Evolutionary conservation across 2,113 vertebrate species (phyloP), one percentile per base, ranked within the genome.

Genomic region (Anguilla japonica): DNA sequence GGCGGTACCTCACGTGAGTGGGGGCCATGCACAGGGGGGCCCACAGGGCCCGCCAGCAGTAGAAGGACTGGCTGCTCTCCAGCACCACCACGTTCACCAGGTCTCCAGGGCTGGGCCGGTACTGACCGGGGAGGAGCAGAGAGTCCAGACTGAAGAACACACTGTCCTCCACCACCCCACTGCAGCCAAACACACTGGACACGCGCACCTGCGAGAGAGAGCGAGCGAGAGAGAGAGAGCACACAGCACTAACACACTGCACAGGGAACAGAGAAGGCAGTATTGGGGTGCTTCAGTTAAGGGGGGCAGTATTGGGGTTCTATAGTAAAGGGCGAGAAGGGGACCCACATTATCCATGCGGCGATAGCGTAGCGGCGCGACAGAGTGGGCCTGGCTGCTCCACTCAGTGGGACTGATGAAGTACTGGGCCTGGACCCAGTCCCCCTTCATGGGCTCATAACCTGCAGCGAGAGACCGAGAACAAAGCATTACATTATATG

Each of bases 351-450:
- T 91, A 87, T 98, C 94, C 63, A 98, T 92, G 67, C 93, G 96
- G 85, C 96, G 96, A 83, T 97, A 98, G 41, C 98, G 95, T 91
- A 99, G 94, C 0, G 98, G 98, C 34, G 93, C 94, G 84, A 99
- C 97, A 6, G 91, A 95, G 60, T 94, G 85, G 81, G 97, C 97
- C 92, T 97, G 94, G 41, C 97, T 98, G 90, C 89, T 96, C 95
- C 96, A 97, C 0, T 96, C 93, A 40, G 87, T 87, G 0, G 95
- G 93, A 82, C 96, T 96, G 89, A 99, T 93, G 75, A 95, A 94
- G 90, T 99, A 99, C 82, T 97, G 94, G 0, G 96, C 97, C 94
- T 98, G 94, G 41, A 99, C 97, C 97, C 97, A 98, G 92, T 99
- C 98, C 82, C 98, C 98, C 91, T 96, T 96, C 92, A 91, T 96